Evolutionary conservation across 2,888 invertebrate genomes (phyloP).

Genomic region (Ecdyonurus torrentis): DNA sequence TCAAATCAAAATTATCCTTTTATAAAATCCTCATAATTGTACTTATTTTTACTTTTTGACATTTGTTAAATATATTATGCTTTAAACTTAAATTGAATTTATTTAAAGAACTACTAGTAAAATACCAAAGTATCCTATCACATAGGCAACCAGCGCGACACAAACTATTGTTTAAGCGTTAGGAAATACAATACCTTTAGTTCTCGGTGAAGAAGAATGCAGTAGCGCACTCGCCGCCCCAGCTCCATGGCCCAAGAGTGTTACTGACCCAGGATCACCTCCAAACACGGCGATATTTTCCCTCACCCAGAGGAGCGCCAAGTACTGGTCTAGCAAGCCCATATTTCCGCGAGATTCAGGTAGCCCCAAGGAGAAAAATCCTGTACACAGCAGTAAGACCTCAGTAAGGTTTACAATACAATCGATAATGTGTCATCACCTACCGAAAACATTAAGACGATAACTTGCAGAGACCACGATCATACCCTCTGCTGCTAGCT

Average conservation of each 20-base stretch:
- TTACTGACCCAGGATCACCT: conserved; percentile 62
- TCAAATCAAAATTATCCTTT: neutral
- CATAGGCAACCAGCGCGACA: neutral
- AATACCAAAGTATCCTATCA: conserved; percentile 5
- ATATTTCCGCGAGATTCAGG: conserved; percentile 58
- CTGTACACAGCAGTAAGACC: no score
- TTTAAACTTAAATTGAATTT: neutral
- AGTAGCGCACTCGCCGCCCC: conserved; percentile 52
- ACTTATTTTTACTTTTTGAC: no score
- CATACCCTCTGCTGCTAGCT: conserved; percentile 50
- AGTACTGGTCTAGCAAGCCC: conserved; percentile 68
- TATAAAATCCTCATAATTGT: neutral
- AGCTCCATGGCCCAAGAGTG: conserved; percentile 66
- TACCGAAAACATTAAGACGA: conserved; percentile 47
- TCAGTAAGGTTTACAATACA: no score
- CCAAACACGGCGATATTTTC: conserved; percentile 64
- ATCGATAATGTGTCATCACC: neutral
- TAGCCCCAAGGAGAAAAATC: conserved; percentile 38
- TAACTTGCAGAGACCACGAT: conserved; percentile 54
- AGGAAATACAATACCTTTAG: conserved; percentile 32
- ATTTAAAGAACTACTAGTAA: conserved; percentile 2
- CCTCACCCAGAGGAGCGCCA: conserved; percentile 60
- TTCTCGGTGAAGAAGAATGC: conserved; percentile 47
- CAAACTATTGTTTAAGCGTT: neutral
- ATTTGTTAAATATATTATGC: conserved; percentile 13